Evolutionary conservation across 92 coral and sea anemone genomes (phyloP), one percentile per base, ranked within the genome.

Genomic region (Desmophyllum pertusum): DNA sequence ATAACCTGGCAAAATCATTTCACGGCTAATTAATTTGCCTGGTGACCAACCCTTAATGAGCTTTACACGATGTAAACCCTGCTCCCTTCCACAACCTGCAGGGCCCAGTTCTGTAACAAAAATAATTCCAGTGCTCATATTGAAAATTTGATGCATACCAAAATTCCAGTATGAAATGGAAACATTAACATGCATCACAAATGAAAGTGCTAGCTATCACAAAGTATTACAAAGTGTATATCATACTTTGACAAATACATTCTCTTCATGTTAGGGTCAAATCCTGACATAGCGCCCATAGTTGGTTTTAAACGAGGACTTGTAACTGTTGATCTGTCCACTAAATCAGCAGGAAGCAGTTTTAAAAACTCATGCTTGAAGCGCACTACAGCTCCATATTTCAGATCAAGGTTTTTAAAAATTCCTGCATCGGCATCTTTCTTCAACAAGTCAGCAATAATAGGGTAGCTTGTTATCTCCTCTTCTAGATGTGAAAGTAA

Each of bases 221-320:
- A 84, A 31, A 75, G 64, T 84, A 79, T 79, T 48, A 2, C 23
- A 18, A 61, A 78, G 21, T 29, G 73, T 29, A 13, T 35, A 63
- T 42, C 81, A 15, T 84, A 84, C 87, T 75, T 84, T 61, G 87
- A 75, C 80, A 84, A 39, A 42, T 84, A 84, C 19, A 61, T 30
- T 62, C 87, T 83, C 35, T 75, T 75, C 81, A 83, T 83, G 53
- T 83, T 65, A 33, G 87, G 81, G 75, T 83, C 36, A 75, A 83
- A 83, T 17, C 87, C 87, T n/a, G 63, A 74, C 87, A 84, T 74
- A 33, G 11, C 87, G 38, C 87, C 81, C 87, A 73, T 84, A 17
- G 87, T 84, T 62, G 87, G 79, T 43, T 84, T 84, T 25, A 75
- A n/a, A 6, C 87, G 74, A 2, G 81, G 82, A 55, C 27, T n/a